A percentile compares a stretch with the other conserved stretches of the same genome.
phyloP scores from a whole-genome alignment of 2,113 vertebrate species.

The Poicephalus meyeri region DNA sequence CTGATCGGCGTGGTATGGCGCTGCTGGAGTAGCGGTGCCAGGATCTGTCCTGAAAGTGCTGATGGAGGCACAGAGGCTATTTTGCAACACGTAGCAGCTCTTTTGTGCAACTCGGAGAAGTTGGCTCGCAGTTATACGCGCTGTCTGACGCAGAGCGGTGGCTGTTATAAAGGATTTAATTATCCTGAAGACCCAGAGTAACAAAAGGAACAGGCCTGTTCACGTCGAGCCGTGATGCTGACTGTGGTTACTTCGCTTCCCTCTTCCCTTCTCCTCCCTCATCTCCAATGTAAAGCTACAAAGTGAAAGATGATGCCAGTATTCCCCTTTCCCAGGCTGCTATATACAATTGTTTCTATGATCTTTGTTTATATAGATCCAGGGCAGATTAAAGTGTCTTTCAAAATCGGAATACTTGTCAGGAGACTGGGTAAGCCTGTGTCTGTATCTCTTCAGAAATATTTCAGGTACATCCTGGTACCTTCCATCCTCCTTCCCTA shows the following conservation, averaged over 20 bases:
- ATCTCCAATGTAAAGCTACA: neutral
- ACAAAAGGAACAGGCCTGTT: neutral
- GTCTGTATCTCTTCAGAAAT: neutral
- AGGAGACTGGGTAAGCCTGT: neutral
- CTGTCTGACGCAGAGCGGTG: neutral
- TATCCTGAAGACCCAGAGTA: neutral
- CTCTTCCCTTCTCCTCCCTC: neutral
- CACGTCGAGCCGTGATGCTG: rapidly evolving
- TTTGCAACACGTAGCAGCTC: neutral
- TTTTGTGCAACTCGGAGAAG: neutral
- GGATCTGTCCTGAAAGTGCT: rapidly evolving
- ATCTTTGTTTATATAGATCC: conserved; percentile 8
- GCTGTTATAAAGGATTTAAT: neutral
- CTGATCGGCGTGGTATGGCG: rapidly evolving
- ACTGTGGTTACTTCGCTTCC: neutral
- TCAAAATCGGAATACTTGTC: neutral
- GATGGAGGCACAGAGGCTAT: neutral
- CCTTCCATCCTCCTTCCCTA: neutral
- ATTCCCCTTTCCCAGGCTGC: neutral
- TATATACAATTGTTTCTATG: neutral
- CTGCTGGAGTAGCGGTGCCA: neutral
- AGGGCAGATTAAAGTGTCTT: neutral
- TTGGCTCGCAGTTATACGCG: rapidly evolving
- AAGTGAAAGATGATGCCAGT: neutral
- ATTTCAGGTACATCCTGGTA: neutral